Evolutionary conservation across 2,113 vertebrate genomes (phyloP).

Genomic region (Macquaria ambigua): DNA sequence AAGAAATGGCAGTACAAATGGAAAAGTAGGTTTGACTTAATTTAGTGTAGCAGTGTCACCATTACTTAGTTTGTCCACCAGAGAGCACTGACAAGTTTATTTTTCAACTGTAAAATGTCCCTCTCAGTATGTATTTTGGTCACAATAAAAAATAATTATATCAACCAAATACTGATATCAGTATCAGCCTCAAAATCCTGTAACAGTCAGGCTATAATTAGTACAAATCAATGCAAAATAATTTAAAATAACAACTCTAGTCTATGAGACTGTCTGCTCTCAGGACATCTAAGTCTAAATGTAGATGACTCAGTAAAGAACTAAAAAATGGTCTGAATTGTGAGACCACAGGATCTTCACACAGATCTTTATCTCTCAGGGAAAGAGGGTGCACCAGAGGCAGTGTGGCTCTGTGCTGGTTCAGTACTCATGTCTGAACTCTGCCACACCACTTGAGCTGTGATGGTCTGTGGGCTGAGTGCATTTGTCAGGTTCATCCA

Average conservation of each 20-base stretch:
- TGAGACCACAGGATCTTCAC: not conserved
- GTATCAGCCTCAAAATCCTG: not conserved
- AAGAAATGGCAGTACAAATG: not conserved
- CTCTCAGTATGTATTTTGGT: not conserved
- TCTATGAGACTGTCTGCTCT: not conserved
- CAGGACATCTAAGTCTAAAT: not conserved
- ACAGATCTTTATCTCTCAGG: slow-evolving; percentile 13
- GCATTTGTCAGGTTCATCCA: slow-evolving; percentile 73
- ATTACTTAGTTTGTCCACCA: not conserved
- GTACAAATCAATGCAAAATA: not conserved
- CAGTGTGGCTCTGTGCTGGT: slow-evolving; percentile 9
- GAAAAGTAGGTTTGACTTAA: not conserved
- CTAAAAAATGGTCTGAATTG: slow-evolving; percentile 1
- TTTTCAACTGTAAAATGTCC: not conserved
- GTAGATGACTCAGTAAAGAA: not conserved
- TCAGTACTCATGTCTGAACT: slow-evolving; percentile 57
- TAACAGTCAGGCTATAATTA: not conserved
- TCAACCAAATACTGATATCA: not conserved
- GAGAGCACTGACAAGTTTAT: not conserved
- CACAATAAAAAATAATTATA: not conserved
- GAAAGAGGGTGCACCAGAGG: slow-evolving; percentile 8
- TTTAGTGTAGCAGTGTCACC: not conserved
- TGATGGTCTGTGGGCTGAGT: slow-evolving; percentile 70
- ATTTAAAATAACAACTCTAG: not conserved
- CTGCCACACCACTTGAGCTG: slow-evolving; percentile 61